phyloP scores from a whole-genome alignment of 2,113 vertebrate genomes.

The Anoura caudifer region DNA sequence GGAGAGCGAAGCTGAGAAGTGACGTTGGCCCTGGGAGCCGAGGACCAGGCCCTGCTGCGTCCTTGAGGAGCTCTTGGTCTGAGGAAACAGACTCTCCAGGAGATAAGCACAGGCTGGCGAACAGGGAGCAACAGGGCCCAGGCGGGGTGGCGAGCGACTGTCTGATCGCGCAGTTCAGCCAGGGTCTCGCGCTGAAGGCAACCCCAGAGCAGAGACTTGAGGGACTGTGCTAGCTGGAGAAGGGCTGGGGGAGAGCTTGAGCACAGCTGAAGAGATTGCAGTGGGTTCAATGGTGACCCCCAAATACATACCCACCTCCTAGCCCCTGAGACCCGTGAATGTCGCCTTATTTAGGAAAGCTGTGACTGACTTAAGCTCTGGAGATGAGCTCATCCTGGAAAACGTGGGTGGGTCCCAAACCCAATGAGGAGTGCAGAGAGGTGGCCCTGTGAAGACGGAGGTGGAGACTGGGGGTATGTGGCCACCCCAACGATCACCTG shows the following conservation, averaged over 20 bases:
- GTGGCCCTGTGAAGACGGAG: rapidly evolving
- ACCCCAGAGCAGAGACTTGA: not conserved
- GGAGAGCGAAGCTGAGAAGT: not conserved
- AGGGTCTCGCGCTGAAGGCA: not conserved
- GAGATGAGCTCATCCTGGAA: not conserved
- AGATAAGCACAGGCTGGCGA: rapidly evolving
- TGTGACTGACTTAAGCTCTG: not conserved
- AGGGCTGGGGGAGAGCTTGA: not conserved
- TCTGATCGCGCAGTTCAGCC: not conserved
- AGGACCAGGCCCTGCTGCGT: not conserved
- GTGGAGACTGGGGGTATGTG: rapidly evolving
- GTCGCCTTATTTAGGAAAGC: not conserved
- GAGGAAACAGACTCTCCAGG: not conserved
- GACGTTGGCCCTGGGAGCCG: not conserved
- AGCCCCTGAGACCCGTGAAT: not conserved
- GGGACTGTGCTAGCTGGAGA: not conserved
- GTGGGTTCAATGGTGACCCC: not conserved
- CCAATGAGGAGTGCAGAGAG: not conserved
- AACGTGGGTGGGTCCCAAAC: not conserved
- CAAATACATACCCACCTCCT: not conserved
- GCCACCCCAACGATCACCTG: not conserved
- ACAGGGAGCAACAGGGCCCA: not conserved
- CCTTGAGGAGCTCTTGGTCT: not conserved
- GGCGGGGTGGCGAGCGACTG: not conserved
- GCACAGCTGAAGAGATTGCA: not conserved